Conservation (phyloP, 2,113 vertebrate genomes). For the Tauraco erythrolophus region DNA sequence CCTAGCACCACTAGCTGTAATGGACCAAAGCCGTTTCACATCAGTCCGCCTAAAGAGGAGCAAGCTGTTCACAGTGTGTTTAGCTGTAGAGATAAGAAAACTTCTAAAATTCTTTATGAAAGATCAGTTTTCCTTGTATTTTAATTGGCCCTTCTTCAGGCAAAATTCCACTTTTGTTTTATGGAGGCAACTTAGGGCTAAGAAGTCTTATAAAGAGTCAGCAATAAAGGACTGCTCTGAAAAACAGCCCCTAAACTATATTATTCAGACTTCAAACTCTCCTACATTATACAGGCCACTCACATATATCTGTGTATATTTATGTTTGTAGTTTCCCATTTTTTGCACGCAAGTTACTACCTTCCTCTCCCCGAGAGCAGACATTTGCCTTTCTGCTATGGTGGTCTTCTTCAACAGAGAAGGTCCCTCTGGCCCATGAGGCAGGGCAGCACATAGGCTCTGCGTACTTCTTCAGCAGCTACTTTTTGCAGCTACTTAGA, state of each 20-base stretch:
- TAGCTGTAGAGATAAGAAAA: neutral
- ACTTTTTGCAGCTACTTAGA: neutral
- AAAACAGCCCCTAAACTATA: neutral
- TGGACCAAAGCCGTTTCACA: neutral
- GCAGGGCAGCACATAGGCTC: neutral
- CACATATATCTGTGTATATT: neutral
- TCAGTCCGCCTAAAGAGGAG: neutral
- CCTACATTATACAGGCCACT: neutral
- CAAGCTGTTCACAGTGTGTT: neutral
- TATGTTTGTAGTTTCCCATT: neutral
- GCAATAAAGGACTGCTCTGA: neutral
- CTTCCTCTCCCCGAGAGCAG: neutral
- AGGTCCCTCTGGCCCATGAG: neutral
- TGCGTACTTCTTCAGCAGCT: neutral
- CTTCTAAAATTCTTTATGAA: neutral
- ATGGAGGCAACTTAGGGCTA: neutral
- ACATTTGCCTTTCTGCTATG: neutral
- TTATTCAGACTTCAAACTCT: neutral
- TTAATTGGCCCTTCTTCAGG: neutral
- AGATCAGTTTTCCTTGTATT: neutral
- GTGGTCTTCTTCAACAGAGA: neutral
- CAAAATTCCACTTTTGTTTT: neutral
- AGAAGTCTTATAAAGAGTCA: neutral
- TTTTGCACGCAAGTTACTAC: neutral
- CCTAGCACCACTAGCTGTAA: neutral